Evolutionary conservation across 1,140 invertebrate species (phyloP).

Genomic region (Aphelenchoides fujianensis): DNA sequence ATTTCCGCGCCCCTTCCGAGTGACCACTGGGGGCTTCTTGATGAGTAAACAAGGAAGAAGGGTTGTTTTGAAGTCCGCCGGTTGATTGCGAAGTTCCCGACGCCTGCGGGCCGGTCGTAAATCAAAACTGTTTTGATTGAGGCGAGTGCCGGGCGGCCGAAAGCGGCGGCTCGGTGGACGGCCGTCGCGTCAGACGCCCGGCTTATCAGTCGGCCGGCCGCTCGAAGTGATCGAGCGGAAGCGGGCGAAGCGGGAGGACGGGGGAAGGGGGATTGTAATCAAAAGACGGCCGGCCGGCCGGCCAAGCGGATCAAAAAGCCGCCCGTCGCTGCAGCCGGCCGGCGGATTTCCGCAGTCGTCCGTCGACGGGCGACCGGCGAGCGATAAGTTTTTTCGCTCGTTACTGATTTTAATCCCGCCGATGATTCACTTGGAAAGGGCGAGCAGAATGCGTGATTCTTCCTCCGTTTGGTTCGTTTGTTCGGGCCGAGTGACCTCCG

Average conservation of each 20-base stretch:
- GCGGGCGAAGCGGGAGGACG: background rate
- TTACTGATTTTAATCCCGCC: background rate
- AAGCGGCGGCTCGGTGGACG: too few species aligned
- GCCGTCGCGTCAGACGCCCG: too few species aligned
- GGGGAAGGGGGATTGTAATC: background rate
- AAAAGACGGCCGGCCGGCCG: background rate
- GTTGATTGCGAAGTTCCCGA: too few species aligned
- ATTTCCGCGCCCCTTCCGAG: background rate
- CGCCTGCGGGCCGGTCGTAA: too few species aligned
- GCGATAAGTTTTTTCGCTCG: background rate
- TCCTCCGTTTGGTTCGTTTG: background rate
- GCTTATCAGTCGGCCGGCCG: background rate
- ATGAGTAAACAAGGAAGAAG: background rate
- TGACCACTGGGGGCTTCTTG: background rate
- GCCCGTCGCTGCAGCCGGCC: background rate
- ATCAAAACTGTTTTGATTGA: background rate
- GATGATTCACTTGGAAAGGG: background rate
- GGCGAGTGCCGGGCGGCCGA: too few species aligned
- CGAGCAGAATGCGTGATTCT: too few species aligned
- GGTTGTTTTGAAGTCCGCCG: background rate
- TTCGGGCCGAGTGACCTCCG: background rate
- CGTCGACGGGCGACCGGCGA: background rate
- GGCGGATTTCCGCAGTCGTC: background rate
- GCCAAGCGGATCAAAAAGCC: background rate
- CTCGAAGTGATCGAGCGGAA: background rate